Conservation (phyloP, 2,888 invertebrate species). For the Patella pellucida region DNA sequence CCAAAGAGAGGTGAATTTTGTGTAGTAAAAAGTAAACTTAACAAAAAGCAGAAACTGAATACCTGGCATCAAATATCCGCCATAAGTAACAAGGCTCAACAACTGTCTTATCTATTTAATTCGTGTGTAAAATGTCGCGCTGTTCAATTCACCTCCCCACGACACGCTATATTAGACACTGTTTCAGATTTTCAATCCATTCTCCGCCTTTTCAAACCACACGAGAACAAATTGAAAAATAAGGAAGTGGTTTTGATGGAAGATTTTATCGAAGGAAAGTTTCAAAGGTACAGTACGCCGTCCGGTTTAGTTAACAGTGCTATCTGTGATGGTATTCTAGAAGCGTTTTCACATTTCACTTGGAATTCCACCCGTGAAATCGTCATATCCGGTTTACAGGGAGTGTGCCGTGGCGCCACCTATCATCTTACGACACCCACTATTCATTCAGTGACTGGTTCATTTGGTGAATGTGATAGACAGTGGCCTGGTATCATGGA, state of each 20-base stretch:
- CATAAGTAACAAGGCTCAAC: conserved; percentile 22
- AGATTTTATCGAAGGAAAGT: conserved; percentile 33
- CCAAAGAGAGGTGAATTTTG: conserved; percentile 33
- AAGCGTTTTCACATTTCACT: conserved; percentile 42
- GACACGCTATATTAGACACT: conserved; percentile 28
- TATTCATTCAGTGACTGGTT: conserved; percentile 32
- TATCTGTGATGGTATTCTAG: conserved; percentile 23
- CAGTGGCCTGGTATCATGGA: conserved; percentile 29
- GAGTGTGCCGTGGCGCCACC: conserved; percentile 21
- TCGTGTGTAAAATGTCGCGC: conserved; percentile 17
- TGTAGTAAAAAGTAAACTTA: conserved; percentile 33
- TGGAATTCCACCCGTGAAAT: conserved; percentile 34
- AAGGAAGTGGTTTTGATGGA: conserved; percentile 35
- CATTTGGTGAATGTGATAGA: conserved; percentile 32
- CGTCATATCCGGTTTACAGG: conserved; percentile 38
- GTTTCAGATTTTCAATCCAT: conserved; percentile 36
- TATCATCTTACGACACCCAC: conserved; percentile 35
- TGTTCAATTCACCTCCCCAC: conserved; percentile 28
- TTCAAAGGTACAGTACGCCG: conserved; percentile 26
- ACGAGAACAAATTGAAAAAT: conserved; percentile 33
- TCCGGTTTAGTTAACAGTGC: conserved; percentile 18
- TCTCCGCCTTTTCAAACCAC: conserved; percentile 30
- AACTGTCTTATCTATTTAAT: conserved; percentile 34
- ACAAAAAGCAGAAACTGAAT: conserved; percentile 8
- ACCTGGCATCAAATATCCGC: conserved; percentile 29